Base-by-base conservation (phyloP, 2,113 vertebrate genomes). In the Rhizomys pruinosus region DNA sequence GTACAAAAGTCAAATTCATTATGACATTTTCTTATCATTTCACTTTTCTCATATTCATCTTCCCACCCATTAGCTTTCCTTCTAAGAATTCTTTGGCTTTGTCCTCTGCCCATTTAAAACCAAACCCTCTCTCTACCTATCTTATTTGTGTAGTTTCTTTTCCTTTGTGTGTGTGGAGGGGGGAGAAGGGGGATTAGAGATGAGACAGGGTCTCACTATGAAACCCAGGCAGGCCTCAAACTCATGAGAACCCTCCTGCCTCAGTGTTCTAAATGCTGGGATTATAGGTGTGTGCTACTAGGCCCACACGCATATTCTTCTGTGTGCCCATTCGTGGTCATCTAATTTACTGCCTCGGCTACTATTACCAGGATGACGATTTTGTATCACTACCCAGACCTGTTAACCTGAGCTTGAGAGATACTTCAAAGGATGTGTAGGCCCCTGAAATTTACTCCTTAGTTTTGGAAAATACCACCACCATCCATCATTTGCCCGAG, bases 51-150 rank as follows among this genome's bases (percentile, higher is more conserved):
- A 61, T 80, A 59, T 37, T 80, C 34, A 39, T 34, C 52, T 23
- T 15, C 37, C n/a, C 52, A 79, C 77, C 32, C 27, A n/a, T 63
- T 47, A 85, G 32, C 25, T 94, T 84, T 84, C 77, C 34, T 79
- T 74, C 11, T 72, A 80, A 89, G 66, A 23, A 94, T 32, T 61
- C 29, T 71, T 79, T 84, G 59, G 32, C 39, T 76, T 86, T 44
- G 47, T 76, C 88, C 80, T 91, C 68, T 80, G 71, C 27, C 42
- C 76, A 66, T 69, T 74, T 91, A 92, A 55, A 94, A 91, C 17
- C 6, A 94, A 89, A n/a, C 47, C 69, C n/a, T n/a, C n/a, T n/a
- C 20, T 91, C n/a, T 94, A 55, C 29, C 77, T n/a, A 80, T 27
- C 55, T 39, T 55, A 9, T 64, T 22, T 27, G 23, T 80, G 34